Evolutionary conservation across 2,797 vertebrate species (phyloP).

Genomic region (Notamacropus eugenii): DNA sequence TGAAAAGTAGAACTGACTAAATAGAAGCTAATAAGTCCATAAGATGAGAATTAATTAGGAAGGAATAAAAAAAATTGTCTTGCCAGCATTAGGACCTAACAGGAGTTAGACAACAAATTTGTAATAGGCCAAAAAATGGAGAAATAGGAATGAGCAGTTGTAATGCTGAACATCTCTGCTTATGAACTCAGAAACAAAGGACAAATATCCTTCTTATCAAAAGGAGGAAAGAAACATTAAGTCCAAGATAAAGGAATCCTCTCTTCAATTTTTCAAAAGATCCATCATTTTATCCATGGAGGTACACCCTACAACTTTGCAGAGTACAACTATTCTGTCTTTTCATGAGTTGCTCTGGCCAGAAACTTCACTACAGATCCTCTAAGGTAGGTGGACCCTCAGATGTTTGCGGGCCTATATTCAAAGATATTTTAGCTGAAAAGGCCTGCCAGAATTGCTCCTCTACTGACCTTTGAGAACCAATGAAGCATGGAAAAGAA

Average conservation of each 20-base stretch:
- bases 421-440: neutral
- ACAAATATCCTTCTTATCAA: neutral
- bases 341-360: neutral
- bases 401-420: neutral
- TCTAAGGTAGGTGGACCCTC: neutral
- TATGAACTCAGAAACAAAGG: neutral
- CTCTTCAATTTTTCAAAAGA: neutral
- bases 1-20: neutral
- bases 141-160: neutral
- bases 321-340: neutral
- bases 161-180: neutral
- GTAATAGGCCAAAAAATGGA: neutral
- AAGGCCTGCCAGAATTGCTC: neutral
- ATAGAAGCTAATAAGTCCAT: neutral
- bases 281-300: neutral
- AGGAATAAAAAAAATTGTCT: neutral
- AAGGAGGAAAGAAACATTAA: neutral
- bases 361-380: neutral
- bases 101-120: neutral
- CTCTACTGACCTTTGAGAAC: neutral
- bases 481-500: conserved; percentile 28
- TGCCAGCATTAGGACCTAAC: neutral
- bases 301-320: neutral
- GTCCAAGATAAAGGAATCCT: neutral
- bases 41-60: neutral